Conservation (phyloP, 2,113 vertebrate species). For the Dendropsophus ebraccatus region DNA sequence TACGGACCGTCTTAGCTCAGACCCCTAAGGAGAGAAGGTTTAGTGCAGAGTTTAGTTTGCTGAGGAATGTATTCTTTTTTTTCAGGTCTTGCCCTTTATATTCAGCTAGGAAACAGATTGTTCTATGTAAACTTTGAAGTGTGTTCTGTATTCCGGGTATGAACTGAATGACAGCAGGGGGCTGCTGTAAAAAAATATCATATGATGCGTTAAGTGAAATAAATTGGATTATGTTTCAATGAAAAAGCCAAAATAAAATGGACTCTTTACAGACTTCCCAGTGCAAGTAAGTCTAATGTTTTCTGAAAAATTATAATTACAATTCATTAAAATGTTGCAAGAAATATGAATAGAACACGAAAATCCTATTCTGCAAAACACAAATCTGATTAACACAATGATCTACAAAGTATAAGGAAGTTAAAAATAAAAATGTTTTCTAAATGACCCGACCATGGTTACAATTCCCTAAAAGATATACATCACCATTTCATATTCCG, state of each 20-base stretch:
- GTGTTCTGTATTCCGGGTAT: neutral
- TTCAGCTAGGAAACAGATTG: constrained; percentile 7
- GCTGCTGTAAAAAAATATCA: constrained; percentile 27
- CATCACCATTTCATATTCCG: neutral
- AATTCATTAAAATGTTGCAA: neutral
- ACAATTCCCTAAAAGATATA: neutral
- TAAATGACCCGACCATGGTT: neutral
- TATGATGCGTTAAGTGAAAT: constrained; percentile 24
- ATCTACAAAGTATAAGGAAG: neutral
- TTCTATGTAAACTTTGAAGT: constrained; percentile 23
- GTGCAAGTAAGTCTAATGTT: neutral
- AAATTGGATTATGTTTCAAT: constrained; percentile 27
- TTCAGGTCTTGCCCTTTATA: constrained; percentile 4
- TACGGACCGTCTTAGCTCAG: neutral
- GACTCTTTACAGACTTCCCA: neutral
- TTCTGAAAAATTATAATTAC: neutral
- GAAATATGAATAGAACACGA: neutral
- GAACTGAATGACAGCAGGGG: constrained; percentile 7
- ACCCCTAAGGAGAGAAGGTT: neutral
- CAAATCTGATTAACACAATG: neutral
- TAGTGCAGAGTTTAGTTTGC: neutral
- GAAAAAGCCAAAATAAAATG: neutral
- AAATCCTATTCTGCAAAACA: neutral
- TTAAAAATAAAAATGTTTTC: neutral
- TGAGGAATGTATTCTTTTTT: constrained; percentile 18